A percentile compares a stretch with the other conserved stretches of the same genome.
phyloP scores from a whole-genome alignment of 2,113 vertebrate species.

The Leucoraja erinaceus region DNA sequence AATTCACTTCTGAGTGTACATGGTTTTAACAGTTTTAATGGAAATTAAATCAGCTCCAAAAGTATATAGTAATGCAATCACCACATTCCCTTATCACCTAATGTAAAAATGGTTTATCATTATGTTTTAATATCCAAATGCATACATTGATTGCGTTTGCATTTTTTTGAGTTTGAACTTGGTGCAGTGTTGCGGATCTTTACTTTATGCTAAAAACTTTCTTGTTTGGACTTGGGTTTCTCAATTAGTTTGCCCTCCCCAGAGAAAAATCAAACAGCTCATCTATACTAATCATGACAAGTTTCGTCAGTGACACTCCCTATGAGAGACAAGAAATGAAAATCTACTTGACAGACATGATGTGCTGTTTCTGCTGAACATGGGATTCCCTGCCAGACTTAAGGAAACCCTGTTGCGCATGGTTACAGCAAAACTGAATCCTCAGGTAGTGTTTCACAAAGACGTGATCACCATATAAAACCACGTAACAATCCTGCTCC shows the following conservation, averaged over 20 bases:
- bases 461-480: neutral
- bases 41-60: neutral
- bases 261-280: neutral
- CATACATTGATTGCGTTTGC: neutral
- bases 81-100: neutral
- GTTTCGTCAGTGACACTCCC: neutral
- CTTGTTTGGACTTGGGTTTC: neutral
- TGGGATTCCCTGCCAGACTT: no score
- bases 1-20: neutral
- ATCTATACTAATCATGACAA: neutral
- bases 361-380: no score
- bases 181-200: neutral
- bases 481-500: neutral
- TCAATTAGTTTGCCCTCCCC: neutral
- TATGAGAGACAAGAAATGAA: neutral
- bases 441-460: neutral
- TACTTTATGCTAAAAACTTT: constrained; percentile 8
- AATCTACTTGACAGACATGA: neutral
- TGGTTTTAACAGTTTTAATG: neutral
- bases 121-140: neutral
- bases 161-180: neutral
- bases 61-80: neutral
- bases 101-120: neutral
- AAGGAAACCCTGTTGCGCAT: no score
- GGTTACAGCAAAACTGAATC: neutral